Conservation (phyloP, 2,113 vertebrate species). For the Thalassoma bifasciatum region DNA sequence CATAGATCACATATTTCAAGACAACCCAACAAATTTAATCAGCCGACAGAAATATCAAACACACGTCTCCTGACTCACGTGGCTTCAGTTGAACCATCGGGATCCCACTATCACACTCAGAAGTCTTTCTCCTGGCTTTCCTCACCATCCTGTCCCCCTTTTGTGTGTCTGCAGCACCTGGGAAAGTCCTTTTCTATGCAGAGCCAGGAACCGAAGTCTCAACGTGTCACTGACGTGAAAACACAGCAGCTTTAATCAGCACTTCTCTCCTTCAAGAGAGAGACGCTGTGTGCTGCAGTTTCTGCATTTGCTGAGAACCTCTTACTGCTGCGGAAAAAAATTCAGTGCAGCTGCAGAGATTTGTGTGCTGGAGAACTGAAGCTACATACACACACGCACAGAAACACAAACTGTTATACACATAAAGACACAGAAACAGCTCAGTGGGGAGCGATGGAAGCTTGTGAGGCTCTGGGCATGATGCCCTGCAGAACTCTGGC, state of each 20-base stretch:
- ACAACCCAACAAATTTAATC: not conserved
- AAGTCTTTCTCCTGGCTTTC: slow-evolving; percentile 49
- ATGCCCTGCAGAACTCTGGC: slow-evolving; percentile 55
- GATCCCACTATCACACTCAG: slow-evolving; percentile 64
- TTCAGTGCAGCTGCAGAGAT: slow-evolving; percentile 56
- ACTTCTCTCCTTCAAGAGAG: slow-evolving; percentile 37
- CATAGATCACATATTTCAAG: not conserved
- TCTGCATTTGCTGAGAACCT: slow-evolving; percentile 45
- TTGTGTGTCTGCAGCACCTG: slow-evolving; percentile 12
- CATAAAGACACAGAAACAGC: slow-evolving; percentile 43
- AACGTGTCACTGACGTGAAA: slow-evolving; percentile 30
- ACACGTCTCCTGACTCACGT: slow-evolving; percentile 63
- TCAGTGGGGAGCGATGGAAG: slow-evolving; percentile 46
- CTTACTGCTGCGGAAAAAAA: slow-evolving; percentile 33
- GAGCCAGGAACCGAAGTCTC: slow-evolving; percentile 30
- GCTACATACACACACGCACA: slow-evolving; percentile 30
- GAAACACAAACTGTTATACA: slow-evolving; percentile 40
- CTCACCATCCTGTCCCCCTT: slow-evolving; percentile 63
- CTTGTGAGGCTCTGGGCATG: slow-evolving; percentile 63
- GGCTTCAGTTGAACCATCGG: slow-evolving; percentile 72
- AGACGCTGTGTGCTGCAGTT: slow-evolving; percentile 40
- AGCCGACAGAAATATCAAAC: not conserved
- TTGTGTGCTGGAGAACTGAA: slow-evolving; percentile 48
- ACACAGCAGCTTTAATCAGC: slow-evolving; percentile 60
- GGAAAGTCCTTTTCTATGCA: slow-evolving; percentile 25